phyloP scores from a whole-genome alignment of 2,888 invertebrate genomes.

The Sphaerophoria rueppellii region DNA sequence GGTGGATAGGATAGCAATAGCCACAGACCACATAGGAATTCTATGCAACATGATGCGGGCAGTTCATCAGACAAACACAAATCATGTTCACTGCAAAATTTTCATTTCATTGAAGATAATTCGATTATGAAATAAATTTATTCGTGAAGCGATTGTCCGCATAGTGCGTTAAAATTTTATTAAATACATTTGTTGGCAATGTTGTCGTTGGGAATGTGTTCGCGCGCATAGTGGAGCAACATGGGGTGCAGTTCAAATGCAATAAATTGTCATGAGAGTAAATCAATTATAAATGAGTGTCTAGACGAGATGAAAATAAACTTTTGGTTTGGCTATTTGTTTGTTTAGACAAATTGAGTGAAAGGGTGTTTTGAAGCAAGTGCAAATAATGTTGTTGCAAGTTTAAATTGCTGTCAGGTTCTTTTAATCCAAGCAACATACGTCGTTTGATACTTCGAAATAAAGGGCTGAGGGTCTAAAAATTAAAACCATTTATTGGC shows the following conservation, averaged over 20 bases:
- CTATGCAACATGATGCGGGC: constrained; percentile 35
- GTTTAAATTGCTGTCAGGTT: too few species aligned
- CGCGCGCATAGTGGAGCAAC: background rate
- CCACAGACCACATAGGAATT: background rate
- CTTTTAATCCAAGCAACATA: too few species aligned
- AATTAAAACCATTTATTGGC: too few species aligned
- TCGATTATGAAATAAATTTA: constrained; percentile 31
- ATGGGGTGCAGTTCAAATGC: background rate
- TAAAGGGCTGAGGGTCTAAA: too few species aligned
- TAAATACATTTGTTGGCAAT: background rate
- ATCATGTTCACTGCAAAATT: constrained; percentile 12
- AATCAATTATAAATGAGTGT: background rate
- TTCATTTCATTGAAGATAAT: constrained; percentile 38
- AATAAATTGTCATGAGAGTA: background rate
- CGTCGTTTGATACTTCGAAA: too few species aligned
- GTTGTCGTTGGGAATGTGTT: background rate
- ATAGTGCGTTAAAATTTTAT: constrained; percentile 9
- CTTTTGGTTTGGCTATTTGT: too few species aligned
- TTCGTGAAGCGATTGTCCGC: constrained; percentile 1
- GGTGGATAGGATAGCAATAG: too few species aligned
- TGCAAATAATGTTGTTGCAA: too few species aligned
- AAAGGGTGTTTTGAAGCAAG: too few species aligned
- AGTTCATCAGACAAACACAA: background rate
- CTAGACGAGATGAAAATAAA: background rate
- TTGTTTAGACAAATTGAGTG: too few species aligned